Percentiles rank a stretch among this genome's conserved stretches.
phyloP scores from a whole-genome alignment of 2,888 invertebrate species.

The Dendrolimus pini region DNA sequence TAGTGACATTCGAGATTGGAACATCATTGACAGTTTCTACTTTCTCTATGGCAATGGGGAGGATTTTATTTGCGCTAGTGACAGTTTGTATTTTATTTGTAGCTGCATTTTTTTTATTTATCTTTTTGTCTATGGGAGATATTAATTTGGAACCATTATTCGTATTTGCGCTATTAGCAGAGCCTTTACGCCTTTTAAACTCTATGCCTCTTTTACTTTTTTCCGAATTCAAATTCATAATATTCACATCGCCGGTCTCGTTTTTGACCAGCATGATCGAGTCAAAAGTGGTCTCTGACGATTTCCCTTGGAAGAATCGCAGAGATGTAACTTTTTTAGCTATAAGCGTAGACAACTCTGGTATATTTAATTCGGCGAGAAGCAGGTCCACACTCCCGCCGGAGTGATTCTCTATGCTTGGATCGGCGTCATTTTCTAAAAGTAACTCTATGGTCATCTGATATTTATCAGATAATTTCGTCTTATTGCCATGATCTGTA shows the following conservation, averaged over 20 bases:
- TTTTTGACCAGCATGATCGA: constrained; percentile 36
- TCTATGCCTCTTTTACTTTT: background rate
- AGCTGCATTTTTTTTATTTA: too few relatives aligned
- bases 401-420: constrained; percentile 53
- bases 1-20: background rate
- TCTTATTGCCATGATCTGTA: constrained; percentile 43
- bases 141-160: too few relatives aligned
- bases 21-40: too few relatives aligned
- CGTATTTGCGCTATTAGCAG: too few relatives aligned
- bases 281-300: constrained; percentile 9
- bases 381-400: constrained; percentile 58
- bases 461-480: constrained; percentile 36
- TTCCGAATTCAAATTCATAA: constrained; percentile 11
- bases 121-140: too few relatives aligned
- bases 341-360: constrained; percentile 38
- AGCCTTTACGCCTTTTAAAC: too few relatives aligned
- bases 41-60: background rate
- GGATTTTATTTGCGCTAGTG: too few relatives aligned
- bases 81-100: too few relatives aligned
- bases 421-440: constrained; percentile 57
- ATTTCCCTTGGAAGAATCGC: constrained; percentile 18
- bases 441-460: constrained; percentile 52
- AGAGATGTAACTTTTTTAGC: constrained; percentile 33
- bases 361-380: constrained; percentile 49
- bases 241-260: constrained; percentile 23